Evolutionary conservation across 2,113 vertebrate genomes (phyloP), one percentile per base, ranked within the genome.

Genomic region (Beaufortia kweichowensis): DNA sequence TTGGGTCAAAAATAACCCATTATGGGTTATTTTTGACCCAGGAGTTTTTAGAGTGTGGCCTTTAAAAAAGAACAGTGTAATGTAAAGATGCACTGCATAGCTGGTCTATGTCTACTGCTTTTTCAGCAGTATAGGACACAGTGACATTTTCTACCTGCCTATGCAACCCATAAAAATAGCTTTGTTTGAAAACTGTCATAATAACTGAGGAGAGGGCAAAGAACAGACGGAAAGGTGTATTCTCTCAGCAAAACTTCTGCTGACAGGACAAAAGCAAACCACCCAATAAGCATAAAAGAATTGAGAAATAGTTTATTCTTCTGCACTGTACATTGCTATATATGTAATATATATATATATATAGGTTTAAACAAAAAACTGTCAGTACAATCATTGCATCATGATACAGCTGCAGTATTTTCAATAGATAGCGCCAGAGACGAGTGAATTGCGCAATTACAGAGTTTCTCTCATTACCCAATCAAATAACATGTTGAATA

Each of bases 121-220:
- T 24, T 72, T 86, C 82, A 88, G 84, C 86, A 87, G 24, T 19
- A 28, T 19, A 43, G 4, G 62, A 28, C 23, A 66, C 24, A 19
- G 14, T 28, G 24, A 46, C 64, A 31, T 69, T 33, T 46, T 46
- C 14, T 17, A 43, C 9, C 9, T 17, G 35, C 10, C 15, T n/a
- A 19, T 12, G 6, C 24, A 74, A 73, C 24, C 39, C 59, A 74
- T 72, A 67, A 60, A 46, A 28, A 59, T 60, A 3, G 14, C 2
- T n/a, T 6, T 31, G 12, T 43, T 28, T 60, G 28, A 41, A 65
- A 67, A 76, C 10, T 33, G 50, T 59, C 26, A 46, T 24, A 28
- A 31, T 28, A 5, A 61, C 46, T 43, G 55, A 62, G 24, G 24
- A 62, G 55, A 80, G 64, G 65, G 35, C 72, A 76, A 79, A 76